Percentiles rank a stretch among this genome's conserved stretches.
These are phyloP conservation scores for Nemotelus pantherinus DNA, from an alignment of 2,888 invertebrate species.

Conservation along the genomic window DNA sequence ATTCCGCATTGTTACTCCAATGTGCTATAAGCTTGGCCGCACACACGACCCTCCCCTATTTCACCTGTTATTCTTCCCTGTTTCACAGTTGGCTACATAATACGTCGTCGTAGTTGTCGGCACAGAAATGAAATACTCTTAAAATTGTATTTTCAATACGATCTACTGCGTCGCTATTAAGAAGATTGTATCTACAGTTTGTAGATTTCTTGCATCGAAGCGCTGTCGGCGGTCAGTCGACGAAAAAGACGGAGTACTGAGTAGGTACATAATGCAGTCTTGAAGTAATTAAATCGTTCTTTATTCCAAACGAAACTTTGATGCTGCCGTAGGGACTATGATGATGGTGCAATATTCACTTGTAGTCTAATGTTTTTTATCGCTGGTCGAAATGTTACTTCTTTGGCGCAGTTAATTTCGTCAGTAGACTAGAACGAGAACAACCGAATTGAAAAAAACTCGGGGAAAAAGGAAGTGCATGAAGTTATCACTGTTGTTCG, in stretches of 20 bases:
- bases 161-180: neutral
- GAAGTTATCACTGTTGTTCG: too few relatives aligned
- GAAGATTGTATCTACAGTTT: conserved; percentile 25
- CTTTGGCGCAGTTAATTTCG: conserved; percentile 10
- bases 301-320: neutral
- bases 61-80: too few relatives aligned
- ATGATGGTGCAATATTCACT: conserved; percentile 33
- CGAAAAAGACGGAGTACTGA: neutral
- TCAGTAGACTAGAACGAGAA: conserved; percentile 18
- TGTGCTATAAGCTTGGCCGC: too few relatives aligned
- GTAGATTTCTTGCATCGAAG: conserved; percentile 2
- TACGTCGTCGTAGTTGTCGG: too few relatives aligned
- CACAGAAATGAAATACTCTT: conserved; percentile 17
- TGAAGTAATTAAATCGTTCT: conserved; percentile 26
- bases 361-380: conserved; percentile 8
- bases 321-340: neutral
- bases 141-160: neutral
- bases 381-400: neutral
- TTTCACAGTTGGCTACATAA: too few relatives aligned
- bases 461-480: too few relatives aligned
- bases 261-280: conserved; percentile 12
- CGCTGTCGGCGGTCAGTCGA: conserved; percentile 2
- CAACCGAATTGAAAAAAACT: too few relatives aligned
- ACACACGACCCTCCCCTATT: too few relatives aligned
- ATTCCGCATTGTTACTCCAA: too few relatives aligned